Evolutionary conservation across 35 echinoderm and acorn worm genomes (phyloP), one percentile per base, ranked within the genome.

Genomic region (Apostichopus japonicus): DNA sequence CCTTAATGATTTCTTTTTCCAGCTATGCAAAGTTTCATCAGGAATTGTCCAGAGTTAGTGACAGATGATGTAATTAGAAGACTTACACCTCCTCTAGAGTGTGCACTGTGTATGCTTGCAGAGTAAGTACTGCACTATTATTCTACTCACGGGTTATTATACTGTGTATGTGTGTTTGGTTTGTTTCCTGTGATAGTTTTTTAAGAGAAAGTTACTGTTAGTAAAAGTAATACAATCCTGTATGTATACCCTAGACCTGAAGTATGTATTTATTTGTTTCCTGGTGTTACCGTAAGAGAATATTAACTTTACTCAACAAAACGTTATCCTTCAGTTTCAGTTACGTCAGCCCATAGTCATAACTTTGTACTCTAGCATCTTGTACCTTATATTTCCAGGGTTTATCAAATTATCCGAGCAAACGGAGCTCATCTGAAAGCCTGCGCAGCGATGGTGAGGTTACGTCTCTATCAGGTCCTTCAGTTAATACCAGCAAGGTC

Each of bases 21-120:
- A 99, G 97, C 97, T 78, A 99, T 99, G 97, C 95, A 96, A 78
- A 99, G 97, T 94, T 99, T 99, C 58, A 94, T 99, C 17, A 84
- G 83, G 81, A 93, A 99, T 80, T 99, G 97, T 62, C 95, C 93
- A 88, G 97, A 99, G 81, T 54, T 99, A 23, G 95, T 99, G 17
- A 96, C 93, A 52, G 97, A 99, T 82, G 97, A 99, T 92, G 97
- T 99, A 55, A 94, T 99, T 13, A 90, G 97, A 77, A 94, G 97
- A 77, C 72, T 96, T 53, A 96, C 95, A 78, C 96, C 97, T 13
- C 97, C 97, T 15, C 73, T 99, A 61, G 97, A 99, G 79, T 99
- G 97, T 99, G 97, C 97, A 56, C 94, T 99, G 93, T 93, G 95
- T 61, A 99, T 99, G 97, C 77, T 99, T 24, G 95, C 97, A 53